phyloP scores from a whole-genome alignment of 2,113 vertebrate genomes.

The Boulengeromyrus knoepffleri region DNA sequence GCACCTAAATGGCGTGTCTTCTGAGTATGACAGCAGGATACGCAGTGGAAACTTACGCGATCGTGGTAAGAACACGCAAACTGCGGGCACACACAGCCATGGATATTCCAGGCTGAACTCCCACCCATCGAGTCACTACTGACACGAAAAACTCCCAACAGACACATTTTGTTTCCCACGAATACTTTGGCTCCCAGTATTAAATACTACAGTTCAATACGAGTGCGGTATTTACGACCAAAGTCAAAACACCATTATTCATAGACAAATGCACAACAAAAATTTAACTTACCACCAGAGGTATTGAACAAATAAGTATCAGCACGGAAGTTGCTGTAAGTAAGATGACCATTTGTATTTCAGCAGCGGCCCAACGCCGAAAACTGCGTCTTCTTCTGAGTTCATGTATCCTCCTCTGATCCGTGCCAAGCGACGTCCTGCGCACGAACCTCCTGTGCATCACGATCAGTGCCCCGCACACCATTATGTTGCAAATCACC shows the following conservation, averaged over 20 bases:
- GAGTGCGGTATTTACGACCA: background rate
- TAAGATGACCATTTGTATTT: slow-evolving; percentile 96
- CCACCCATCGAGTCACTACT: background rate
- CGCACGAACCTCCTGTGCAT: slow-evolving; percentile 91
- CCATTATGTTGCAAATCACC: slow-evolving; percentile 82
- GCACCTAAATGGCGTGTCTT: background rate
- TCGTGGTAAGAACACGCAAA: background rate
- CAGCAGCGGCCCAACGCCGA: slow-evolving; percentile 76
- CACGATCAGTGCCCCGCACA: slow-evolving; percentile 82
- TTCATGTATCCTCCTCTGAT: slow-evolving; percentile 66
- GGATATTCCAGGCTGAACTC: background rate
- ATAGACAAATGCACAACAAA: background rate
- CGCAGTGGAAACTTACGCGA: background rate
- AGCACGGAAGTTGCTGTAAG: slow-evolving; percentile 87
- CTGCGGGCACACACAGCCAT: background rate
- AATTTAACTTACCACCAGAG: slow-evolving; percentile 81
- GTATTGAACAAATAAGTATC: slow-evolving; percentile 92
- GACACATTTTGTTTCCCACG: background rate
- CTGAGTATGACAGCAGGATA: background rate
- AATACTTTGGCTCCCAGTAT: background rate
- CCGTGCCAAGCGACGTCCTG: slow-evolving; percentile 84
- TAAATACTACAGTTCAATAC: background rate
- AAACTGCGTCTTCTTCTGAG: slow-evolving; percentile 78
- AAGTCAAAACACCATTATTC: background rate
- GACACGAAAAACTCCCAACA: background rate